Percentiles rank a stretch among this genome's conserved stretches.
These are phyloP conservation scores for Nyctereutes procyonoides DNA, from an alignment of 2,113 vertebrate genomes.

Conservation along the genomic window DNA sequence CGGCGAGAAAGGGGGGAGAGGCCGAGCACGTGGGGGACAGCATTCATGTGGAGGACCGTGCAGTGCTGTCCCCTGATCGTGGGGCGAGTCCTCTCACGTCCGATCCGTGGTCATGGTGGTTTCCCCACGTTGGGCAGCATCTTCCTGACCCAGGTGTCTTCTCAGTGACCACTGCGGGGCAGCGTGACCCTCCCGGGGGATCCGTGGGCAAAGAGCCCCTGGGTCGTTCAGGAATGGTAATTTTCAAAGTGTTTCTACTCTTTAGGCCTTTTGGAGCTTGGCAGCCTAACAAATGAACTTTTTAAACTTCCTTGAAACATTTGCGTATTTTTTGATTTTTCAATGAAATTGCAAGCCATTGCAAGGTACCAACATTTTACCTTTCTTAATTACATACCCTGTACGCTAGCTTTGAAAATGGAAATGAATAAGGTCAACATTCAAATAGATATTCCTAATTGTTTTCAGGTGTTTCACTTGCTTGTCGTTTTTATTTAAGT, in stretches of 20 bases:
- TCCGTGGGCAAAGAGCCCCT: constrained; percentile 9
- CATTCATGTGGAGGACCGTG: no score
- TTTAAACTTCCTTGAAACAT: not conserved
- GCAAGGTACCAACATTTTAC: not conserved
- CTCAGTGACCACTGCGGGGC: not conserved
- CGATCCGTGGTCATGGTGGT: not conserved
- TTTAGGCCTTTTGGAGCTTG: not conserved
- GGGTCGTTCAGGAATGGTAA: not conserved
- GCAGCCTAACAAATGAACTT: not conserved
- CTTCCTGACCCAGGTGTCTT: not conserved
- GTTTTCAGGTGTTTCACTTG: not conserved
- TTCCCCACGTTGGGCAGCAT: not conserved
- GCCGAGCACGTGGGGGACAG: no score
- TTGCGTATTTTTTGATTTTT: not conserved
- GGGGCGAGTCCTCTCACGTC: no score
- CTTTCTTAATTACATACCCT: not conserved
- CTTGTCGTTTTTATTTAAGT: constrained; percentile 46
- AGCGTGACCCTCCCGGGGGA: constrained; percentile 36
- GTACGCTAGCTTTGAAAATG: constrained; percentile 21
- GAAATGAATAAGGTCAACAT: not conserved
- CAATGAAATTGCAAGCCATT: not conserved
- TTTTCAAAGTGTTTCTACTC: not conserved
- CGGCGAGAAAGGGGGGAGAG: no score
- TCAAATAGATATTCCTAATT: constrained; percentile 23
- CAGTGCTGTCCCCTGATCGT: no score